Percentiles rank a stretch among this genome's conserved stretches.
These are phyloP conservation scores for Trissoscelio sp. DNA, from an alignment of 2,888 invertebrate genomes.

Conservation along the genomic window DNA sequence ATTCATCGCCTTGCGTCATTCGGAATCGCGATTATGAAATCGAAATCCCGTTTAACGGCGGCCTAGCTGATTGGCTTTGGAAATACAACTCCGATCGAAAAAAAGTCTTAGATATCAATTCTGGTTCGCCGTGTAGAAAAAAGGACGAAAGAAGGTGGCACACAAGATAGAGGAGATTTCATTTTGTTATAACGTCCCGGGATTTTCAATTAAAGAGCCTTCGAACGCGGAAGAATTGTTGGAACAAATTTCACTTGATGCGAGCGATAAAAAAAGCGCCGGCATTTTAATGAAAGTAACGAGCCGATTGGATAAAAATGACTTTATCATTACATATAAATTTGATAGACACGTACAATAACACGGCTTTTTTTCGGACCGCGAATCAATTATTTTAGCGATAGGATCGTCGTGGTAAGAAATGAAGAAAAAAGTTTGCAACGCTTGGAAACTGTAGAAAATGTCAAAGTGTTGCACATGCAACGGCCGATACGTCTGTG, in stretches of 20 bases:
- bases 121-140: slow-evolving; percentile 4
- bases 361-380: slow-evolving; percentile 32
- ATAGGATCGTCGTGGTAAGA: slow-evolving; percentile 46
- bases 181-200: slow-evolving; percentile 25
- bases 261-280: slow-evolving; percentile 36
- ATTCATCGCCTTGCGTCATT: slow-evolving; percentile 46
- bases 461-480: slow-evolving; percentile 59
- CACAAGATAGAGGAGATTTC: no score
- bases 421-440: slow-evolving; percentile 16
- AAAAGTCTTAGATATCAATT: slow-evolving; percentile 6
- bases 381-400: slow-evolving; percentile 55
- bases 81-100: slow-evolving; percentile 2
- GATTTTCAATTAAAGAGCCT: slow-evolving; percentile 50
- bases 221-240: slow-evolving; percentile 40
- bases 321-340: slow-evolving; percentile 33
- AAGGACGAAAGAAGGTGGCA: not conserved
- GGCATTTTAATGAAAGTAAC: slow-evolving; percentile 63
- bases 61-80: slow-evolving; percentile 15
- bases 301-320: slow-evolving; percentile 8
- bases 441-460: slow-evolving; percentile 46
- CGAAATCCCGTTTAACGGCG: slow-evolving; percentile 33
- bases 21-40: slow-evolving; percentile 38
- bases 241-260: slow-evolving; percentile 55
- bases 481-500: slow-evolving; percentile 49
- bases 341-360: slow-evolving; percentile 53